Base-by-base conservation (phyloP, 2,888 invertebrate genomes). In the Troglohyphantes excavatus region DNA sequence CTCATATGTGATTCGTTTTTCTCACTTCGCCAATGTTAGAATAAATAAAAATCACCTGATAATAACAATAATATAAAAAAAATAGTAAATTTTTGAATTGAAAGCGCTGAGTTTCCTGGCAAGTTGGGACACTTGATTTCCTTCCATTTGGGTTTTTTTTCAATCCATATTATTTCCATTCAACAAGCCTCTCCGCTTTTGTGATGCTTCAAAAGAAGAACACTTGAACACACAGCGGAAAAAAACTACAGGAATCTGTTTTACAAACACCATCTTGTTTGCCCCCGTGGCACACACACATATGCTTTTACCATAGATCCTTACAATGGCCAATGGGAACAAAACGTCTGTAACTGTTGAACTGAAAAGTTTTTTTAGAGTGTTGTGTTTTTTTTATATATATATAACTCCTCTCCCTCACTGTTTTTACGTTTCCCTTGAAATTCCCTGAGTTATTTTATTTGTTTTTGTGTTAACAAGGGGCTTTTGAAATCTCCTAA, bases 261-360 rank as follows among this genome's bases (percentile, higher is more conserved):
- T 89, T 82, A 89, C 88, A 89, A 89, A 89, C 88, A 89, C 27
- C 43, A 75, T 68, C 75, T 39, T 76, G 78, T 88, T 87, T 88
- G 88, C 88, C 76, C 26, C 75, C 2, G 26, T 21, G 33, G 43
- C 53, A 68, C 73, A 79, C 65, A 72, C 26, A 39, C 61, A 61
- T 63, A 46, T 63, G 83, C 59, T 75, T 53, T 67, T 84, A 67
- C 53, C 21, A 46, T 27, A 46, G 27, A 13, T 23, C 13, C 53
- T 17, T 81, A 88, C 87, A 88, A 88, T 88, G 75, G 87, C 17
- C 67, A 63, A 70, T 73, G 73, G 73, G 73, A 88, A 88, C 87
- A 88, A 88, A 81, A 88, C 73, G 73, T 46, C 67, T 88, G 73
- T 19, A 23, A 81, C 68, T 68, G 29, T 43, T 53, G 67, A 68